phyloP scores from a whole-genome alignment of 2,797 vertebrate genomes.

The Syndactyla subalaris region DNA sequence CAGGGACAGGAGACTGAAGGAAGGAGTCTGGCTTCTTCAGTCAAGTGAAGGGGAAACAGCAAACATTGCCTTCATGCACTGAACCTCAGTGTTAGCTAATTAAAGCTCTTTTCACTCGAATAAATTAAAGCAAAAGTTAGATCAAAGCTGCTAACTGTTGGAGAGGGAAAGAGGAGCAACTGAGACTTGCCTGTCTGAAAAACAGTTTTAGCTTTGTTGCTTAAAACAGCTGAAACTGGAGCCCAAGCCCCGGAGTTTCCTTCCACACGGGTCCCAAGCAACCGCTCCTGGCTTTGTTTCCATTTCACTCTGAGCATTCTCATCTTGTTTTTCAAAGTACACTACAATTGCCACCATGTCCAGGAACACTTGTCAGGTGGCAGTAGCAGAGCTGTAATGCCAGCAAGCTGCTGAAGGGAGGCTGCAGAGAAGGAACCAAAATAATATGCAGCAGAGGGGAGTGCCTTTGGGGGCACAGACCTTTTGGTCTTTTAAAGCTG shows the following conservation, averaged over 20 bases:
- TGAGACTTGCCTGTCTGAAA: not conserved
- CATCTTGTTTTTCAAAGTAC: not conserved
- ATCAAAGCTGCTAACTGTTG: not conserved
- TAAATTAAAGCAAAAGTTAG: not conserved
- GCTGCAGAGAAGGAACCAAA: not conserved
- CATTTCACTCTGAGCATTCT: not conserved
- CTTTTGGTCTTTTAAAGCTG: not conserved
- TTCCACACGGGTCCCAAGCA: fast-evolving
- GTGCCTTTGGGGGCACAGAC: fast-evolving
- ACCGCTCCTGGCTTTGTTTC: not conserved
- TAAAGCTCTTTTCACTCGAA: not conserved
- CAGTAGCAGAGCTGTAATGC: not conserved
- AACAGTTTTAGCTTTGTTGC: not conserved
- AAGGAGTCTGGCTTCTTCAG: not conserved
- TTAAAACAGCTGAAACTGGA: not conserved
- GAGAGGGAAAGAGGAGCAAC: not conserved
- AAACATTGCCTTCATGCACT: not conserved
- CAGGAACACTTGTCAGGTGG: not conserved
- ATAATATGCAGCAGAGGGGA: not conserved
- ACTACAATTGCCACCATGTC: fast-evolving
- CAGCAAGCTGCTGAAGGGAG: not conserved
- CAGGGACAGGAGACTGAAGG: not conserved
- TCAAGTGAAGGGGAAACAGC: not conserved
- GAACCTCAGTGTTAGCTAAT: not conserved
- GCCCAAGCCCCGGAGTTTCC: not conserved